Evolutionary conservation across 37 sponge, comb jelly and placozoan species (phyloP).

Genomic region (Spongilla lacustris): DNA sequence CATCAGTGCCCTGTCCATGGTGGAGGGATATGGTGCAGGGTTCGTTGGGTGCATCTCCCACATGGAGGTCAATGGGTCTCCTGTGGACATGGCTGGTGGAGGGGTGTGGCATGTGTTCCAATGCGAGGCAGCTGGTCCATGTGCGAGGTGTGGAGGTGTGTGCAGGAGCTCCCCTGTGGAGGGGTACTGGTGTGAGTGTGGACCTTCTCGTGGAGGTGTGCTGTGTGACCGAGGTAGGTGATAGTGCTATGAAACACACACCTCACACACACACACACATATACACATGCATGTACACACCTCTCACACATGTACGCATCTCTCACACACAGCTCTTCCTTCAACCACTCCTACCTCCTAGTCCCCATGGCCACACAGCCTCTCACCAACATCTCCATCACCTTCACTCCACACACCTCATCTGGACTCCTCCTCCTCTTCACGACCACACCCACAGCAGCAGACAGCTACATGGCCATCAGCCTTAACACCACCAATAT

Average conservation of each 20-base stretch:
- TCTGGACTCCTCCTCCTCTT: neutral
- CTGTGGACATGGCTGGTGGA: neutral
- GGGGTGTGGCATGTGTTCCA: neutral
- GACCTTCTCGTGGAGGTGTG: neutral
- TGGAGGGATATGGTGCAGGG: neutral
- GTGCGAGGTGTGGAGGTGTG: neutral
- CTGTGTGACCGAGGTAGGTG: neutral
- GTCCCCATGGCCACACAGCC: neutral
- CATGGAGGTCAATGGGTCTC: neutral
- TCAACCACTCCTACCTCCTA: neutral
- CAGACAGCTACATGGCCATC: neutral
- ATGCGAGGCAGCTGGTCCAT: neutral
- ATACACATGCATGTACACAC: too few relatives aligned
- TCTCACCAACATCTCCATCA: neutral
- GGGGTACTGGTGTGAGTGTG: slow-evolving; percentile 1
- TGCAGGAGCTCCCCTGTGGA: neutral
- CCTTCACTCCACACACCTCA: neutral
- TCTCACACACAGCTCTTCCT: neutral
- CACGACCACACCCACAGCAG: neutral
- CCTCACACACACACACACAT: too few relatives aligned
- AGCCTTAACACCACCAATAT: neutral
- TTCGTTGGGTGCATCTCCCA: neutral
- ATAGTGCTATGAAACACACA: neutral
- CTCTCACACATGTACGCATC: neutral
- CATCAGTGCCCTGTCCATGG: neutral